A percentile compares a stretch with the other conserved stretches of the same genome.
Evolutionary conservation across 2,113 vertebrate genomes (phyloP).

Genomic region (Ceyx cyanopectus): DNA sequence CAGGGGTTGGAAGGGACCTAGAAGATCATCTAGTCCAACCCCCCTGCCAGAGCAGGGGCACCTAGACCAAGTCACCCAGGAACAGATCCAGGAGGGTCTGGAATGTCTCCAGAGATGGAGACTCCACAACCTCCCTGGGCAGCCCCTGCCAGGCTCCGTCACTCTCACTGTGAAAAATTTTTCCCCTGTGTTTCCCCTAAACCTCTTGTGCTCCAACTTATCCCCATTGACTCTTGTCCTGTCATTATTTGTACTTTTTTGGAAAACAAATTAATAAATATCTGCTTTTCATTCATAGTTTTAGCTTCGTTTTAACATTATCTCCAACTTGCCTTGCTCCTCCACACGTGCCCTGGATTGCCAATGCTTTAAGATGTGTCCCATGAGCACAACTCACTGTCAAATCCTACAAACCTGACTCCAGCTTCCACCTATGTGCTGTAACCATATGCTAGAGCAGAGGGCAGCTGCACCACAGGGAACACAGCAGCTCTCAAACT

Average conservation of each 20-base stretch:
- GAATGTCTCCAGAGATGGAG: too few species aligned
- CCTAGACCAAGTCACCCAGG: too few species aligned
- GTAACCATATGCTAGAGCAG: neutral
- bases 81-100: too few species aligned
- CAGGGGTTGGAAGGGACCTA: too few species aligned
- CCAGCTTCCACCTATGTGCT: neutral
- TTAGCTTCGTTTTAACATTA: neutral
- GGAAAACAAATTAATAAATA: neutral
- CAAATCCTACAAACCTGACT: neutral
- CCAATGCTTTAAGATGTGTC: neutral
- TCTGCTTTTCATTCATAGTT: neutral
- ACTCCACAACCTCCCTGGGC: too few species aligned
- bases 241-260: neutral
- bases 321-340: neutral
- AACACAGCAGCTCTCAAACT: neutral
- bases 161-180: too few species aligned
- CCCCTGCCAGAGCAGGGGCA: too few species aligned
- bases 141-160: too few species aligned
- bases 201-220: too few species aligned
- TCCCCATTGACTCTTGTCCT: too few species aligned
- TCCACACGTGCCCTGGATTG: accelerated
- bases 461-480: neutral
- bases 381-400: neutral
- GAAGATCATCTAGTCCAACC: too few species aligned
- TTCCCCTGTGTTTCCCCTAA: too few species aligned